Conservation (phyloP, 2,888 invertebrate species). For the Plebejus melissa region DNA sequence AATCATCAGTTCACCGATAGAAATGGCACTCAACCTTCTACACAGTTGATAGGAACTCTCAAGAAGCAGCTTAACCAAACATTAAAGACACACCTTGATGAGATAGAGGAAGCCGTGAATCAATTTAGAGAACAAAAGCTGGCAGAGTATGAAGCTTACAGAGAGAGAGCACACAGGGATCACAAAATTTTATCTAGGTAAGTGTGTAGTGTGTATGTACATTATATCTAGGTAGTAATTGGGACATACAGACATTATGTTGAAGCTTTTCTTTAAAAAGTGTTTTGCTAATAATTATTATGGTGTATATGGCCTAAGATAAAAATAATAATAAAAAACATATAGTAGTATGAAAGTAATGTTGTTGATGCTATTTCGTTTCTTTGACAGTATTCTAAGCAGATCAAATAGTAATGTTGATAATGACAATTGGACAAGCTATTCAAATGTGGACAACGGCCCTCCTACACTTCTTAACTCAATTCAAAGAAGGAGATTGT, state of each 20-base stretch:
- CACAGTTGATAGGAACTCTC: constrained; percentile 78
- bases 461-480: constrained; percentile 68
- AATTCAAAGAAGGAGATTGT: constrained; percentile 71
- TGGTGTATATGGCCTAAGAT: background rate
- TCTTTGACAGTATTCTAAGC: constrained; percentile 62
- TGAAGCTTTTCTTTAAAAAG: no score
- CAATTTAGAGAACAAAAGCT: constrained; percentile 87
- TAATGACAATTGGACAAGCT: constrained; percentile 50
- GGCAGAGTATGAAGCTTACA: constrained; percentile 84
- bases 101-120: constrained; percentile 86
- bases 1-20: constrained; percentile 56
- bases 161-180: constrained; percentile 85
- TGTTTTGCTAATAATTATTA: no score
- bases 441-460: constrained; percentile 55
- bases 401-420: constrained; percentile 55
- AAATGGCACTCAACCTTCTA: constrained; percentile 67
- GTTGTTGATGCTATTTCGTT: background rate
- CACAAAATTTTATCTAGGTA: constrained; percentile 83
- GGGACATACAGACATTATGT: no score
- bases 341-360: background rate
- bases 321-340: background rate
- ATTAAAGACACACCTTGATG: constrained; percentile 83
- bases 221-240: no score
- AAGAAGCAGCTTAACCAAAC: constrained; percentile 84
- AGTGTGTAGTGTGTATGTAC: constrained; percentile 27